A percentile compares a stretch with the other conserved stretches of the same genome.
phyloP scores from a whole-genome alignment of 2,888 invertebrate genomes.

The Eurytoma californica region DNA sequence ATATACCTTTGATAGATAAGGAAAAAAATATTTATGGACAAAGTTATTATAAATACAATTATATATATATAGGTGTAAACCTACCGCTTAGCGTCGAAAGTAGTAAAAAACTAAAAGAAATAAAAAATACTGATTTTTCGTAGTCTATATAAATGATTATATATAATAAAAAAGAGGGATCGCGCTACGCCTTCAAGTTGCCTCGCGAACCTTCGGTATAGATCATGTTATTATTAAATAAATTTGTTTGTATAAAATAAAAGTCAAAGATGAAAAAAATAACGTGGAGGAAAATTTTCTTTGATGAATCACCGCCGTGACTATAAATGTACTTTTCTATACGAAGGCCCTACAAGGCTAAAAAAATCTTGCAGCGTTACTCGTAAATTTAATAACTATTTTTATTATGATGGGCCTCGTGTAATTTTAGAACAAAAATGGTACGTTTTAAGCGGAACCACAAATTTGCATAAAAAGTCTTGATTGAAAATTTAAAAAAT shows the following conservation, averaged over 20 bases:
- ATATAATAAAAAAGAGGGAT: not conserved
- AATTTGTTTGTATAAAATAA: slow-evolving; percentile 28
- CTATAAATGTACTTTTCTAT: slow-evolving; percentile 66
- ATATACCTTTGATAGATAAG: slow-evolving; percentile 57
- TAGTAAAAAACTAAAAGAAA: slow-evolving; percentile 35
- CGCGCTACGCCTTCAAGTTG: slow-evolving; percentile 36
- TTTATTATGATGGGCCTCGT: slow-evolving; percentile 22
- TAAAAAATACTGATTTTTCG: slow-evolving; percentile 46
- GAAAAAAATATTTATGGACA: slow-evolving; percentile 39
- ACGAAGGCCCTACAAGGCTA: slow-evolving; percentile 4
- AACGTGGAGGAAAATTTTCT: slow-evolving; percentile 37
- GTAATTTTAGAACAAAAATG: slow-evolving; percentile 10
- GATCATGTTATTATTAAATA: slow-evolving; percentile 28
- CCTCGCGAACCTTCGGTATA: slow-evolving; percentile 38
- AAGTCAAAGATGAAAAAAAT: too few relatives aligned
- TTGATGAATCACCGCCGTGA: slow-evolving; percentile 66
- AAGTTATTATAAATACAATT: slow-evolving; percentile 27
- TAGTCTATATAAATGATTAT: slow-evolving; percentile 21
- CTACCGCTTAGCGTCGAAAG: slow-evolving; percentile 36
- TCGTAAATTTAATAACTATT: slow-evolving; percentile 37
- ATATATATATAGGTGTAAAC: slow-evolving; percentile 53
- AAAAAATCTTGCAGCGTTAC: slow-evolving; percentile 22
- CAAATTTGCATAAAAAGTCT: slow-evolving; percentile 9
- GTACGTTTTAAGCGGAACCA: not conserved
- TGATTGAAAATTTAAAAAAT: not conserved